A percentile compares a stretch with the other conserved stretches of the same genome.
These are phyloP conservation scores for Barypeithes pellucidus DNA, from an alignment of 2,888 invertebrate genomes.

Conservation along the genomic window DNA sequence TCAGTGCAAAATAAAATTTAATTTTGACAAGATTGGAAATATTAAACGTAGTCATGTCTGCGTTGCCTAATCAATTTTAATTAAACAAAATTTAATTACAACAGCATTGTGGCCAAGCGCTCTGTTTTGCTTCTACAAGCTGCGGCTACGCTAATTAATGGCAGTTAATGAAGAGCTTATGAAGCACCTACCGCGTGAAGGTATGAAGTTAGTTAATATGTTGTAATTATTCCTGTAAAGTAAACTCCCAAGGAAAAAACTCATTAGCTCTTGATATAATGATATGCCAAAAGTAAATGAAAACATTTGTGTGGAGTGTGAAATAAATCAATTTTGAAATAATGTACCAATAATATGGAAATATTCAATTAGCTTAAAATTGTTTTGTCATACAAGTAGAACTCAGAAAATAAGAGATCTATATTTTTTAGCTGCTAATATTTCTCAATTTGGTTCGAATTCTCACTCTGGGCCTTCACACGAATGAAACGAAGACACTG, in stretches of 20 bases:
- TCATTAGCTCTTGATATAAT: not conserved
- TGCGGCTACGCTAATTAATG: not conserved
- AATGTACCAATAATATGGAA: too few relatives aligned
- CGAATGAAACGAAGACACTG: too few relatives aligned
- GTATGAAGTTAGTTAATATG: conserved; percentile 7
- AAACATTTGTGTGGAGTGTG: too few relatives aligned
- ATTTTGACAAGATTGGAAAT: too few relatives aligned
- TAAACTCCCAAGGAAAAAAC: not conserved
- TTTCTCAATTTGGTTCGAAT: too few relatives aligned
- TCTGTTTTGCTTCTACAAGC: not conserved
- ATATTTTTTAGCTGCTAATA: too few relatives aligned
- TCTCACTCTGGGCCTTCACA: too few relatives aligned
- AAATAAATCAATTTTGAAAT: too few relatives aligned
- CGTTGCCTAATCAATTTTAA: not conserved
- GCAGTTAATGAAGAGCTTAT: conserved; percentile 2
- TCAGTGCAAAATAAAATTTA: not conserved
- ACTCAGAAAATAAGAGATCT: too few relatives aligned
- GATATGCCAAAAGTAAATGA: not conserved
- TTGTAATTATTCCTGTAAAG: not conserved
- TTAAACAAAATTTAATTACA: conserved; percentile 1
- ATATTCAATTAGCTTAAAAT: too few relatives aligned
- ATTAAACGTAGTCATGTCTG: not conserved
- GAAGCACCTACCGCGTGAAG: not conserved
- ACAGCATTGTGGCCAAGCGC: not conserved
- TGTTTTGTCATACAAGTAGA: too few relatives aligned